Percentiles rank a stretch among this genome's conserved stretches.
These are phyloP conservation scores for Sanderia malayensis DNA, from an alignment of 30 jellyfish, hydroid and myxozoan genomes.

Conservation along the genomic window DNA sequence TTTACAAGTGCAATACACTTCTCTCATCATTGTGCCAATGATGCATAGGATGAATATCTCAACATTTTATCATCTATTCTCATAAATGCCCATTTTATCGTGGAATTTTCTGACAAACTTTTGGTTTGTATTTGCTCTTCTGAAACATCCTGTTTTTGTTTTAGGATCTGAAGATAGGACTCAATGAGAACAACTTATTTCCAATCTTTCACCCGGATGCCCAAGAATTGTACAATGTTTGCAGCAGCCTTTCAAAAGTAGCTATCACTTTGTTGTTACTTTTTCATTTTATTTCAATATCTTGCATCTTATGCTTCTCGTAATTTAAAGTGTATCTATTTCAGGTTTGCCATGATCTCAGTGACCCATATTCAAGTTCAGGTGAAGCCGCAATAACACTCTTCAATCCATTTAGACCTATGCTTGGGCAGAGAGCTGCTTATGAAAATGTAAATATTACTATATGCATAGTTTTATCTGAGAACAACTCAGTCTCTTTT, in stretches of 20 bases:
- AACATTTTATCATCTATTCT: not conserved
- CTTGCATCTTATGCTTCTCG: too few relatives aligned
- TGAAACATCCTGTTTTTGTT: not conserved
- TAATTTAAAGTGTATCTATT: too few relatives aligned
- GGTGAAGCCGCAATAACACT: constrained; percentile 70
- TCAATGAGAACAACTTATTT: constrained; percentile 68
- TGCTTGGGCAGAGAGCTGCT: constrained; percentile 86
- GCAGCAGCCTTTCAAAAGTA: constrained; percentile 82
- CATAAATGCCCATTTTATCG: not conserved
- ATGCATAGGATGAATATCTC: too few relatives aligned
- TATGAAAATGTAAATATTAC: constrained; percentile 56
- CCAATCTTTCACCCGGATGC: constrained; percentile 92
- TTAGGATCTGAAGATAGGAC: constrained; percentile 82
- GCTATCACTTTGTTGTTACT: too few relatives aligned
- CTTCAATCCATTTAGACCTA: constrained; percentile 85
- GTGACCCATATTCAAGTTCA: constrained; percentile 53
- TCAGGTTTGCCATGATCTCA: constrained; percentile 85
- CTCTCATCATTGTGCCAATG: too few relatives aligned
- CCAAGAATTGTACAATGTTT: constrained; percentile 78
- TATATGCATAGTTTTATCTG: too few relatives aligned
- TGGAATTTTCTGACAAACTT: not conserved
- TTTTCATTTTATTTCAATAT: too few relatives aligned
- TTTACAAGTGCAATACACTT: too few relatives aligned
- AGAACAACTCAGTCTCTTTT: too few relatives aligned
- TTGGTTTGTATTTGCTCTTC: not conserved